Percentiles rank a stretch among this genome's conserved stretches.
Conservation (phyloP, 2,113 vertebrate species). For the Lepidothrix coronata region DNA sequence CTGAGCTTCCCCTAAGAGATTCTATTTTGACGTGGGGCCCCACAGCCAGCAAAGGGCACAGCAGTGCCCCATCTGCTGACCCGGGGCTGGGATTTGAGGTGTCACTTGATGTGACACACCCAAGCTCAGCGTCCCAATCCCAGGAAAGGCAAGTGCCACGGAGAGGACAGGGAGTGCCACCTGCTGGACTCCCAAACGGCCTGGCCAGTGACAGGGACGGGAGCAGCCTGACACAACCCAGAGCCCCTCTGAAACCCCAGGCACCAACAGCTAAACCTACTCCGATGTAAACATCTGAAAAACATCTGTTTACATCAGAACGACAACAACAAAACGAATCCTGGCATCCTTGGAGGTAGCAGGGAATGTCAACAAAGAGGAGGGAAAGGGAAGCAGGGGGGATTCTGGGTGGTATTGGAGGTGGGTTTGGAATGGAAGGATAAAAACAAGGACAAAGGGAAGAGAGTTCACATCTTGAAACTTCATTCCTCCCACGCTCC, state of each 20-base stretch:
- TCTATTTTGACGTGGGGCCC: rapidly evolving
- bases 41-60: rapidly evolving
- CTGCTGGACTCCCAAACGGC: background rate
- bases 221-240: rapidly evolving
- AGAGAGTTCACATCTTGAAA: background rate
- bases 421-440: background rate
- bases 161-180: background rate
- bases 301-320: background rate
- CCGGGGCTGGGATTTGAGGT: background rate
- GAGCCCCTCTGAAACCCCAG: background rate
- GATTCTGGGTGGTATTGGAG: background rate
- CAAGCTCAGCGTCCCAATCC: background rate
- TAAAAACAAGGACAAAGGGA: background rate
- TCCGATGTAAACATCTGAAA: background rate
- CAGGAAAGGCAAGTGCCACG: rapidly evolving
- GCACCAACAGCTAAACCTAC: background rate
- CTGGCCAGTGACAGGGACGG: rapidly evolving
- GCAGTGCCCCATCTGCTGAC: too few species aligned
- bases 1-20: background rate
- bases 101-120: background rate
- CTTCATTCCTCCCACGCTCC: background rate
- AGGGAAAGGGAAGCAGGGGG: background rate
- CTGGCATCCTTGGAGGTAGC: background rate
- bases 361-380: background rate
- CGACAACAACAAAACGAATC: background rate